A percentile compares a stretch with the other conserved stretches of the same genome.
Conservation (phyloP, 2,113 vertebrate species). For the Oreochromis aureus region DNA sequence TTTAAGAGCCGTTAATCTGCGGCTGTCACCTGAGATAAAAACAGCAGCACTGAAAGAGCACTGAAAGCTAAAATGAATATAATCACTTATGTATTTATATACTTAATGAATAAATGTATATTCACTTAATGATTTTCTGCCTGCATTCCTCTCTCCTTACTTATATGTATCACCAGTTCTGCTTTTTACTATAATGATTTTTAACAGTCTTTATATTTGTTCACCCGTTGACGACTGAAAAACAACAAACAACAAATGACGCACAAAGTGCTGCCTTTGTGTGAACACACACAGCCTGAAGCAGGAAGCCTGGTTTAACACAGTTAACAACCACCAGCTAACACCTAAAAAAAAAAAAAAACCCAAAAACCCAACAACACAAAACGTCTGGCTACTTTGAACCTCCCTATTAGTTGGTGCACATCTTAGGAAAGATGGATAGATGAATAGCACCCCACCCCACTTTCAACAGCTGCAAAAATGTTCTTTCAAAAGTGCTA, state of each 20-base stretch:
- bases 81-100: background rate
- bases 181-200: background rate
- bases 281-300: background rate
- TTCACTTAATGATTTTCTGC: background rate
- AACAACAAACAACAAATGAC: background rate
- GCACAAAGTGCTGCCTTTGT: background rate
- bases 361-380: background rate
- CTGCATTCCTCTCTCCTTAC: background rate
- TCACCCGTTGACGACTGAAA: background rate
- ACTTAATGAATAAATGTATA: background rate
- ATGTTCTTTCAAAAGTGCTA: background rate
- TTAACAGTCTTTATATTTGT: background rate
- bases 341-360: background rate
- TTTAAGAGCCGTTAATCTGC: background rate
- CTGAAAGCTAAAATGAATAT: background rate
- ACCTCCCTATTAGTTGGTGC: background rate
- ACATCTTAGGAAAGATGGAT: background rate
- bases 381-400: background rate
- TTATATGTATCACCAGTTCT: background rate
- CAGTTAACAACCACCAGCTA: background rate
- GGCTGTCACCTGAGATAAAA: background rate
- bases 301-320: background rate
- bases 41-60: background rate
- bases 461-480: background rate
- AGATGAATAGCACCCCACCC: background rate